Conservation (phyloP, 1,140 invertebrate species). For the Euwallacea fornicatus region DNA sequence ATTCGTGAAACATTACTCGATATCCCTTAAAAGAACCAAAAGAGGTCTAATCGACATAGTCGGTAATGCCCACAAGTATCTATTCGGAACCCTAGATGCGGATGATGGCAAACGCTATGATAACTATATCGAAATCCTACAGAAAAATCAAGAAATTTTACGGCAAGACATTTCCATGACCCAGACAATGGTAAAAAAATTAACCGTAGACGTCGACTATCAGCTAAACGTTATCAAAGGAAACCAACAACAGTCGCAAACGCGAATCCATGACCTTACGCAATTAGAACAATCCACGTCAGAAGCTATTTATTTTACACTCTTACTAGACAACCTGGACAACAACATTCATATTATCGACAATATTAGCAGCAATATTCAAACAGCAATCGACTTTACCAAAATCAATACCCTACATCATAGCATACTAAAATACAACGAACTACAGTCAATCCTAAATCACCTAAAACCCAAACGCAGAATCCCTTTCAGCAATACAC, state of each 20-base stretch:
- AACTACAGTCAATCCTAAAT: too few relatives aligned
- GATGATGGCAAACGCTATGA: constrained; percentile 22
- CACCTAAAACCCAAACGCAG: too few relatives aligned
- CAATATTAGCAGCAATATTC: too few relatives aligned
- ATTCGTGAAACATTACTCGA: constrained; percentile 14
- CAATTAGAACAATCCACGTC: too few relatives aligned
- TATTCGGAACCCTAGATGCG: constrained; percentile 2
- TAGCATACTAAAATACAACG: too few relatives aligned
- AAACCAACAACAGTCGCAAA: too few relatives aligned
- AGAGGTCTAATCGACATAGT: constrained; percentile 13
- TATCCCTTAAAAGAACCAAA: constrained; percentile 1
- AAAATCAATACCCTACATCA: too few relatives aligned
- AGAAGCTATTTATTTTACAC: too few relatives aligned
- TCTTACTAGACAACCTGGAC: too few relatives aligned
- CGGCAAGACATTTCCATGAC: constrained; percentile 2
- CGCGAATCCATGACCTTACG: not conserved
- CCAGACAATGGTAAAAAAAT: constrained; percentile 12
- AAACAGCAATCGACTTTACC: too few relatives aligned
- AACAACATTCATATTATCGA: too few relatives aligned
- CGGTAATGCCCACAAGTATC: constrained; percentile 5
- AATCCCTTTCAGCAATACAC: too few relatives aligned
- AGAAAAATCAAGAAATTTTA: constrained; percentile 12
- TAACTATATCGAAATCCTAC: constrained; percentile 11
- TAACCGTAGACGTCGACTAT: not conserved
- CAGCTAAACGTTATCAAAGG: not conserved